Base-by-base conservation (phyloP, 2,113 vertebrate genomes). In the Actinemys pallida region DNA sequence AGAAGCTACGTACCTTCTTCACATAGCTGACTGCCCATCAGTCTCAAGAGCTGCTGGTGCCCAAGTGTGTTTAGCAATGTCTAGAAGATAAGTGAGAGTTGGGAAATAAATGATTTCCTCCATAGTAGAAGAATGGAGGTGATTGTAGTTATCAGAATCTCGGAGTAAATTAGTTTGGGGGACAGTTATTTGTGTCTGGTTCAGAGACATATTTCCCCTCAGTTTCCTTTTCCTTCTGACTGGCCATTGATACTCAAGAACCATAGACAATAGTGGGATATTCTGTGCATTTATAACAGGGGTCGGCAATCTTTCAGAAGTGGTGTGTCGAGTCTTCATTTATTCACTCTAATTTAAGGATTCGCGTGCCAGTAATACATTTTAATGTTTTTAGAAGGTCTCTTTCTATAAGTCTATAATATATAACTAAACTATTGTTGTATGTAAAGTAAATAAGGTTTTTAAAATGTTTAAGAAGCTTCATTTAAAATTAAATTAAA, bases 1-100 rank as follows among this genome's bases (percentile, higher is more conserved):
- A 19, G 27, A 83, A 83, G 13, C 10, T 3, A 50, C 13, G 13
- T 50, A 1, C 0, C 0, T 1, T 78, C 0, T 1, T 62, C 20
- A 54, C 39, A 89, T 72, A 29, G 42, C 50, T 35, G 59, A 25
- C 31, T 72, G 24, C n/a, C 54, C 83, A 20, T 27, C 39, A 25
- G 65, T n/a, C 45, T 84, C 52, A 84, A 78, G 45, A 62, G 39
- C 47, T 47, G 35, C 39, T 50, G 57, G 50, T 27, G 57, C 72
- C n/a, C 31, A 50, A 29, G 54, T 45, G 12, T 62, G 27, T 56
- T 49, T 57, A 84, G 59, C 56, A 84, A 29, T 47, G 59, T 29
- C 54, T 35, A 35, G 31, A 39, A 24, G 22, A 12, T 24, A 76
- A 27, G 75, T 76, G 13, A 27, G 24, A 76, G 24, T 12, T 13